A percentile compares a stretch with the other conserved stretches of the same genome.
Conservation (phyloP, 2,888 invertebrate species). For the Antheraea yamamai region DNA sequence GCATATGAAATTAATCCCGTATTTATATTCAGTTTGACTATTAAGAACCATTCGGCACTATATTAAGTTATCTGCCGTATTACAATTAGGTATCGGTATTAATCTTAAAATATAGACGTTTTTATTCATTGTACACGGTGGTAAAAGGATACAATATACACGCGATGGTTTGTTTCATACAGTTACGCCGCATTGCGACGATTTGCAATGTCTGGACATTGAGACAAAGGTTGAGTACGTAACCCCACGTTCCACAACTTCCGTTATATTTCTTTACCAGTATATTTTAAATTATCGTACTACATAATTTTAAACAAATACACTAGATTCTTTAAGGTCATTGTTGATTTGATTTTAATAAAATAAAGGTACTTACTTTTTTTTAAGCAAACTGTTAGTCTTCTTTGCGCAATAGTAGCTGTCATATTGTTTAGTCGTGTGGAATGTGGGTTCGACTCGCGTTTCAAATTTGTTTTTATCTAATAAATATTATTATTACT, state of each 20-base stretch:
- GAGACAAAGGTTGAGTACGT: constrained; percentile 1
- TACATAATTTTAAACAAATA: neutral
- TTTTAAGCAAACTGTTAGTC: neutral
- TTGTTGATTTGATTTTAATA: neutral
- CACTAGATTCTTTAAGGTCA: neutral
- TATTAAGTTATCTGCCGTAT: neutral
- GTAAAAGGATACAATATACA: neutral
- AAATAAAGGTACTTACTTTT: neutral
- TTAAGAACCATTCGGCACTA: neutral
- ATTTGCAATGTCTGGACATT: constrained; percentile 6
- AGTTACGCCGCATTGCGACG: constrained; percentile 8
- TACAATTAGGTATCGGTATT: neutral
- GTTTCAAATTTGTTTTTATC: neutral
- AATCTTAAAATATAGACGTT: neutral
- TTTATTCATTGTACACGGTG: neutral
- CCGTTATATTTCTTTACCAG: neutral
- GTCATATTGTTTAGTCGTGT: neutral
- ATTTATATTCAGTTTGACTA: neutral
- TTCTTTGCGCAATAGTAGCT: neutral
- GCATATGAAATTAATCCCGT: neutral
- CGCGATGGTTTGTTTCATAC: constrained; percentile 8
- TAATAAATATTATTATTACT: neutral
- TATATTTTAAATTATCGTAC: neutral
- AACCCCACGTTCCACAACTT: neutral
- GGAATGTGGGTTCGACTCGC: neutral